These are phyloP conservation scores for Rambutsinella grinnellia DNA, from an alignment of 2,888 invertebrate species.

Conservation along the genomic window DNA sequence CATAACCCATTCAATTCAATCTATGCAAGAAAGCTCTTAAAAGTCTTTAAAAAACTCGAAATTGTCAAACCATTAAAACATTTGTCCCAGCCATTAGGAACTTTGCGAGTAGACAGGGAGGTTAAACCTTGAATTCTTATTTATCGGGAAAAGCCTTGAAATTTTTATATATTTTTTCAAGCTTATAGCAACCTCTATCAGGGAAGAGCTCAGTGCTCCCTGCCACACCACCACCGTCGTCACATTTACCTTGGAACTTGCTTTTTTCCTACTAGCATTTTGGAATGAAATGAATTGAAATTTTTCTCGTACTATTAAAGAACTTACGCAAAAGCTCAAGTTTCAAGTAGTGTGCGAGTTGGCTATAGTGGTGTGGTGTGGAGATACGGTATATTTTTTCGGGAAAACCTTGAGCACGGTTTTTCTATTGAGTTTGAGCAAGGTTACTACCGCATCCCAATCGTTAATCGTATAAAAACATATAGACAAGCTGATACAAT, in stretches of 20 bases:
- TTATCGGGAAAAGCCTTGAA: conserved; percentile 51
- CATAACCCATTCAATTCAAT: no score
- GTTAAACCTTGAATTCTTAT: conserved; percentile 16
- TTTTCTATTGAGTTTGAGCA: conserved; percentile 32
- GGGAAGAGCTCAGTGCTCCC: not conserved
- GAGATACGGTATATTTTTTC: conserved; percentile 32
- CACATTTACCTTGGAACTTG: not conserved
- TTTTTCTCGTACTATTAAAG: no score
- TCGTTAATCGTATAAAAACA: no score
- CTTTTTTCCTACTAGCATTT: not conserved
- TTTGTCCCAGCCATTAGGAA: not conserved
- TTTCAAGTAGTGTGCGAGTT: no score
- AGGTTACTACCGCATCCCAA: conserved; percentile 53
- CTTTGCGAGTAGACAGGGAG: not conserved
- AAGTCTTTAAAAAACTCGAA: not conserved
- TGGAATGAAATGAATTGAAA: not conserved
- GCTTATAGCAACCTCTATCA: not conserved
- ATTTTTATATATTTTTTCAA: not conserved
- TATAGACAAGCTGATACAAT: no score
- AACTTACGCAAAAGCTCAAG: no score
- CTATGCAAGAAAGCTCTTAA: no score
- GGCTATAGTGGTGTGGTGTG: not conserved
- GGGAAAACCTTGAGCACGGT: conserved; percentile 49
- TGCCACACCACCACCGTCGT: not conserved
- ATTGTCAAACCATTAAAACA: not conserved